phyloP scores from a whole-genome alignment of 2,113 vertebrate species.

The Colius striatus region DNA sequence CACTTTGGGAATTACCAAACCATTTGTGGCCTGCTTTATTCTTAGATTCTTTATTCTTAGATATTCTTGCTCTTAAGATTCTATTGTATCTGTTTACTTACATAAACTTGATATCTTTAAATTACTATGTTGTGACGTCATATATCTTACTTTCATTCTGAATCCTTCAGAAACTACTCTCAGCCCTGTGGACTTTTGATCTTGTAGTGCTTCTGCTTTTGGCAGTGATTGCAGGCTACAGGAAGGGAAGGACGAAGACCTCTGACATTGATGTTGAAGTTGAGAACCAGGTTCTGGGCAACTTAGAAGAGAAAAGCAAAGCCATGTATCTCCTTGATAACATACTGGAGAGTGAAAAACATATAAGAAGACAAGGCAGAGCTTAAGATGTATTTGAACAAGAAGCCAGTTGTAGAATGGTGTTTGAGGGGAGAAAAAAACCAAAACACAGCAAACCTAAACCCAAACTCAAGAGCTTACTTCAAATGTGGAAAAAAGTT shows the following conservation, averaged over 20 bases:
- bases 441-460: no score
- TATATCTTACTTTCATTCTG: background rate
- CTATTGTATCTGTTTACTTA: no score
- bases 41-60: no score
- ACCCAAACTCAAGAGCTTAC: background rate
- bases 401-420: background rate
- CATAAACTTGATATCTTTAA: no score
- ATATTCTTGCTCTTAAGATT: no score
- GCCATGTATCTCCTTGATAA: background rate
- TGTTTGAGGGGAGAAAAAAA: background rate
- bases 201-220: background rate
- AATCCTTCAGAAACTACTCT: background rate
- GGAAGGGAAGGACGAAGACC: background rate
- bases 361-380: background rate
- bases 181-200: background rate
- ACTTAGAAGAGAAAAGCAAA: background rate
- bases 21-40: no score
- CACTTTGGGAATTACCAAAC: no score
- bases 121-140: background rate
- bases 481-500: background rate
- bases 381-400: background rate
- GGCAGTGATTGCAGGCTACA: background rate
- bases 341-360: background rate
- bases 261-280: background rate
- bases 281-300: background rate